A percentile compares a stretch with the other conserved stretches of the same genome.
Conservation (phyloP, 2,888 invertebrate species). For the Spicauda simplicius region DNA sequence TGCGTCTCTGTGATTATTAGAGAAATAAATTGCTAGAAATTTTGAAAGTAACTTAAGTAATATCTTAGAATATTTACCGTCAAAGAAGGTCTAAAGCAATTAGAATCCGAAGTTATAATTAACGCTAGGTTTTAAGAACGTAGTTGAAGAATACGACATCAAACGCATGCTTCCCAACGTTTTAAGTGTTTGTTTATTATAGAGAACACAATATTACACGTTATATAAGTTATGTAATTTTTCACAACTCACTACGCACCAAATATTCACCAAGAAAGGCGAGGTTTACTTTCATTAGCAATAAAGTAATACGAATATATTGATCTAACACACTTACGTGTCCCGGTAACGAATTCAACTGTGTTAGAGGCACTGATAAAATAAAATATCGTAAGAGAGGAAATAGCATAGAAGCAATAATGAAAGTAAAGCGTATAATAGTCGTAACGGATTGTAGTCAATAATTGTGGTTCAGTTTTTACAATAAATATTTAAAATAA, state of each 20-base stretch:
- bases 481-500: too few relatives aligned
- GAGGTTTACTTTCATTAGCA: neutral
- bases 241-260: neutral
- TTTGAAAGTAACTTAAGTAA: too few relatives aligned
- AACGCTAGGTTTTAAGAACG: too few relatives aligned
- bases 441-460: neutral
- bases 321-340: slow-evolving; percentile 7
- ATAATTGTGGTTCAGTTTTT: neutral
- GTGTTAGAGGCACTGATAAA: neutral
- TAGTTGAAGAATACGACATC: too few relatives aligned
- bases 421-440: neutral
- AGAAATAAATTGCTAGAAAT: too few relatives aligned
- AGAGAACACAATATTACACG: too few relatives aligned
- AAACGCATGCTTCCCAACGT: too few relatives aligned
- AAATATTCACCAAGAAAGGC: neutral
- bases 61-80: too few relatives aligned
- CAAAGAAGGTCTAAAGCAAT: too few relatives aligned
- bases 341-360: slow-evolving; percentile 11
- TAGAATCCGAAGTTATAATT: too few relatives aligned
- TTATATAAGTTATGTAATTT: neutral
- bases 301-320: neutral
- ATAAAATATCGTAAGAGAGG: neutral
- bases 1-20: neutral
- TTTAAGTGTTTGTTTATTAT: too few relatives aligned
- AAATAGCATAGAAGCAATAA: neutral